Percentiles rank a stretch among this genome's conserved stretches.
These are phyloP conservation scores for Miniopterus natalensis DNA, from an alignment of 2,113 vertebrate genomes.

Conservation along the genomic window DNA sequence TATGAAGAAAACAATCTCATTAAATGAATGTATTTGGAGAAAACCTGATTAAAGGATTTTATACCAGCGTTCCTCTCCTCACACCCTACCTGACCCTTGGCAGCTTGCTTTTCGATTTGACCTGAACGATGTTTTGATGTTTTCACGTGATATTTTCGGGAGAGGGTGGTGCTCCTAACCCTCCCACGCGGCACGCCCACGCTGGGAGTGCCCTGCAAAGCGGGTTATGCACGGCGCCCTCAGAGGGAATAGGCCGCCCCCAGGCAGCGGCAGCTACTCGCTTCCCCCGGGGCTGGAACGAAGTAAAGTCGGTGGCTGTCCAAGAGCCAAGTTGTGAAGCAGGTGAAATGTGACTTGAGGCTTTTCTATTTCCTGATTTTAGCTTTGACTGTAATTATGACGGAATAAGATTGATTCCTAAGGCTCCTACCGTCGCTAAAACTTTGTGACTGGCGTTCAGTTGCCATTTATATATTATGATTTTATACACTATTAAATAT, in stretches of 20 bases:
- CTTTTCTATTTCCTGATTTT: slow-evolving; percentile 26
- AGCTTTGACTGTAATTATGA: not conserved
- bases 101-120: not conserved
- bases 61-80: not conserved
- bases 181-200: not conserved
- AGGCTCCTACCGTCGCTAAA: not conserved
- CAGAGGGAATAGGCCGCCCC: not conserved
- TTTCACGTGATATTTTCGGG: slow-evolving; percentile 22
- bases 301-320: not conserved
- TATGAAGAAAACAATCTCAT: slow-evolving; percentile 44
- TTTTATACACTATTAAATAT: slow-evolving; percentile 4
- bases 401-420: not conserved
- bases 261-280: not conserved
- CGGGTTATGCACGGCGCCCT: not conserved
- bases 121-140: not conserved
- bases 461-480: not conserved
- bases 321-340: not conserved
- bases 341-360: not conserved
- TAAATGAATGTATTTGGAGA: slow-evolving; percentile 46
- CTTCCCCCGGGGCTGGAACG: not conserved
- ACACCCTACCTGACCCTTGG: not conserved
- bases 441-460: not conserved
- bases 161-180: not conserved
- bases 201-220: not conserved
- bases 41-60: slow-evolving; percentile 57